phyloP scores from a whole-genome alignment of 2,888 invertebrate species.

The Schrankia costaestrigalis region DNA sequence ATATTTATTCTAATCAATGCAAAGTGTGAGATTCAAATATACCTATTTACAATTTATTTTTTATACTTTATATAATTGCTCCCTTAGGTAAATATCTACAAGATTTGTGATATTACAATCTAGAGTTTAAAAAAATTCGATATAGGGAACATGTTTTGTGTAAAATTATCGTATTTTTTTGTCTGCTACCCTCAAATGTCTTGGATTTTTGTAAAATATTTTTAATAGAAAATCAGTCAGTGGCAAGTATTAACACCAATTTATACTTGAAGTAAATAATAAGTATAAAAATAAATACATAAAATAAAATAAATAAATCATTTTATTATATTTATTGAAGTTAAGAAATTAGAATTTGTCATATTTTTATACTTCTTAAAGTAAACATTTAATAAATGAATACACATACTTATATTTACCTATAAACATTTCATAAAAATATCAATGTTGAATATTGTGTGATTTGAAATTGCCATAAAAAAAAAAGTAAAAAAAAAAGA shows the following conservation, averaged over 20 bases:
- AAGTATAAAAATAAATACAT: too few species aligned
- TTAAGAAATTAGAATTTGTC: too few species aligned
- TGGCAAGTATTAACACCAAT: conserved; percentile 2
- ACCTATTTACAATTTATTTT: conserved; percentile 54
- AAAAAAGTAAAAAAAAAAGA: background rate
- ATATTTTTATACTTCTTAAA: too few species aligned
- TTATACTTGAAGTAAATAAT: too few species aligned
- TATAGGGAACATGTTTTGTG: conserved; percentile 29
- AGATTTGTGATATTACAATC: conserved; percentile 43
- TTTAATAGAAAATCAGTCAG: background rate
- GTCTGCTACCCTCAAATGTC: conserved; percentile 9
- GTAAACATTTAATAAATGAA: too few species aligned
- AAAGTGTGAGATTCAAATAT: conserved; percentile 40
- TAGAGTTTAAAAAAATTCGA: conserved; percentile 32
- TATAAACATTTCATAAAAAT: too few species aligned
- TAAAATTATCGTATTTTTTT: conserved; percentile 24
- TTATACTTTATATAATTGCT: conserved; percentile 62
- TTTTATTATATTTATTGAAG: too few species aligned
- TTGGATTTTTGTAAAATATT: conserved; percentile 18
- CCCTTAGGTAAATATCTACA: conserved; percentile 75
- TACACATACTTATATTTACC: too few species aligned
- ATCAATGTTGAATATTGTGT: too few species aligned
- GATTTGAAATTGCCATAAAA: background rate
- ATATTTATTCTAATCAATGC: conserved; percentile 21
- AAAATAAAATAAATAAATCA: too few species aligned